A percentile compares a stretch with the other conserved stretches of the same genome.
These are phyloP conservation scores for Orchesellides sinensis DNA, from an alignment of 2,888 invertebrate species.

Conservation along the genomic window DNA sequence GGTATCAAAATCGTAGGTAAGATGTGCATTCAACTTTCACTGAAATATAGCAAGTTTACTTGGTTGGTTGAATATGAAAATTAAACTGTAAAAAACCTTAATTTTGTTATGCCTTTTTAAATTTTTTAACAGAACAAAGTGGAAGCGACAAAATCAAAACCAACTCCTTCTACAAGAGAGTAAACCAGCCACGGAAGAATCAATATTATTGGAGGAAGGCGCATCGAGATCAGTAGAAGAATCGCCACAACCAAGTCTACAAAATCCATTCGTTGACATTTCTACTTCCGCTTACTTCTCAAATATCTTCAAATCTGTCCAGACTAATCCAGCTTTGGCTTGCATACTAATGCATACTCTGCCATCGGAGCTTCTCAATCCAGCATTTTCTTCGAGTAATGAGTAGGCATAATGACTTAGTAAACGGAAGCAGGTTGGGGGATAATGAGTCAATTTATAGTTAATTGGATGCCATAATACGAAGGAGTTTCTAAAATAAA, in stretches of 20 bases:
- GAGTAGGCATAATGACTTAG: too few species aligned
- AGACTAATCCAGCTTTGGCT: slow-evolving; percentile 69
- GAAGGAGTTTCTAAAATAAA: too few species aligned
- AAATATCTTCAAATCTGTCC: slow-evolving; percentile 68
- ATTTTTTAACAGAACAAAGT: slow-evolving; percentile 77
- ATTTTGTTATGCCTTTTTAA: neutral
- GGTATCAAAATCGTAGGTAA: slow-evolving; percentile 94
- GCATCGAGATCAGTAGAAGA: neutral
- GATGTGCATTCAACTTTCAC: slow-evolving; percentile 56
- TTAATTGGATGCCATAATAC: too few species aligned
- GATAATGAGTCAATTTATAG: too few species aligned
- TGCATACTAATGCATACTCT: slow-evolving; percentile 69
- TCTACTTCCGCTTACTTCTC: slow-evolving; percentile 65
- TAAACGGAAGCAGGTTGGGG: too few species aligned
- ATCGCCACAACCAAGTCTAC: slow-evolving; percentile 22
- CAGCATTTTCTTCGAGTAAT: neutral
- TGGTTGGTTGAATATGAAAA: too few species aligned
- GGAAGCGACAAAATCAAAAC: slow-evolving; percentile 83
- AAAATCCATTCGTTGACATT: slow-evolving; percentile 24
- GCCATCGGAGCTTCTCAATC: slow-evolving; percentile 42
- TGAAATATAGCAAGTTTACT: too few species aligned
- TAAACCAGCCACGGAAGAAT: slow-evolving; percentile 13
- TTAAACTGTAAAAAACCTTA: too few species aligned
- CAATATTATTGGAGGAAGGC: slow-evolving; percentile 2
- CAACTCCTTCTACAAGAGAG: slow-evolving; percentile 82